Evolutionary conservation across 2,888 invertebrate species (phyloP), one percentile per base, ranked within the genome.

Genomic region (Trichacis sp.): DNA sequence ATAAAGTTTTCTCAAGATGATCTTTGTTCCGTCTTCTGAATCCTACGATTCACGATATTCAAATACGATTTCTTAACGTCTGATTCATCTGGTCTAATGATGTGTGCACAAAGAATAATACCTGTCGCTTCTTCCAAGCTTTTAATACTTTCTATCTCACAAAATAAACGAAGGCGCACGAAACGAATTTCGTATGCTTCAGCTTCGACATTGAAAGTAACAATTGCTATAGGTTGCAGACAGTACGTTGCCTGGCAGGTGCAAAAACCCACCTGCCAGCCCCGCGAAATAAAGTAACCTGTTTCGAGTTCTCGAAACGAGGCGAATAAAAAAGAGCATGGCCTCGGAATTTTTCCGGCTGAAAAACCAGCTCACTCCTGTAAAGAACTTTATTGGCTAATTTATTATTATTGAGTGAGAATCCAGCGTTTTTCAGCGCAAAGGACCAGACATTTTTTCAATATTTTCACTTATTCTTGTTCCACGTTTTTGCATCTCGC

Each of bases 241-340:
- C 40, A 14, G 40, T 40, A 33, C 33, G 33, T 33, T 33, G 33
- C 33, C 40, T 40, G 40, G 40, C 40, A 15, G 40, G 40, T 40
- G 40, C 14, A 15, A 15, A 40, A 40, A 40, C n/a, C 14, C 40
- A 40, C 40, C 40, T 40, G 40, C 15, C n/a, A 9, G 33, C 33
- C 9, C n/a, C 40, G 40, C 40, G 40, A 40, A 40, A 40, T 40
- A 12, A 40, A 12, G 15, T 12, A 40, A 40, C 40, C 40, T 40
- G 40, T 12, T 40, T 15, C 2, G n/a, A 15, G 15, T 15, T 40
- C 15, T 40, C 40, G 40, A 40, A 40, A 40, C 15, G 14, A 40
- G 14, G 40, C 4, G 12, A 40, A 40, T 1, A 3, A 9, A 12
- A 40, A 40, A 15, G 11, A 33, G 33, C 11, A 2, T 3, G n/a